Evolutionary conservation across 2,888 invertebrate species (phyloP).

Genomic region (Rhaphigaster nebulosa): DNA sequence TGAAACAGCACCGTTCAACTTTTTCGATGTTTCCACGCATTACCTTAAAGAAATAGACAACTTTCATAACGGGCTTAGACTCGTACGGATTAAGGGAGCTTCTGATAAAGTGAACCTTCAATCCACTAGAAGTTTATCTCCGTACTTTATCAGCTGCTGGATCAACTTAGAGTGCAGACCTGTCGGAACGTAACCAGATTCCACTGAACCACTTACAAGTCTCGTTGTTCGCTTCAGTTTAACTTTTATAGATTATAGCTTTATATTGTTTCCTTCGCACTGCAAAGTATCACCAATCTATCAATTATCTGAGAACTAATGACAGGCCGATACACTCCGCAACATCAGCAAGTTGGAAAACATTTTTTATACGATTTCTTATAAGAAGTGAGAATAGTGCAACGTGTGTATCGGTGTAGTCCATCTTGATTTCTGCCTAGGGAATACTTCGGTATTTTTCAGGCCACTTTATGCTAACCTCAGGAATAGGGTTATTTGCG

Average conservation of each 20-base stretch:
- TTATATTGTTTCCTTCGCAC: neutral
- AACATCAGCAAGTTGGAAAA: neutral
- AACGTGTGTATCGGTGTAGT: neutral
- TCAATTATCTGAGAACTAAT: neutral
- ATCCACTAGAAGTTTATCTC: constrained; percentile 1
- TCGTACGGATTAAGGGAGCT: neutral
- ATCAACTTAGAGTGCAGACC: neutral
- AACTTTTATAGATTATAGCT: neutral
- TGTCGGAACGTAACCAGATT: neutral
- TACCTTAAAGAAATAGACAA: neutral
- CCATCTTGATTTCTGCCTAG: neutral
- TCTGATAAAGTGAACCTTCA: constrained; percentile 17
- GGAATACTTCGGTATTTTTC: neutral
- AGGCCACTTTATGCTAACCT: too few species aligned
- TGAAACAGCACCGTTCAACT: neutral
- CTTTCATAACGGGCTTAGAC: neutral
- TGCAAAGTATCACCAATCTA: neutral
- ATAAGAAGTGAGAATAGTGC: neutral
- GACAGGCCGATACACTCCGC: neutral
- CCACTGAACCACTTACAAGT: neutral
- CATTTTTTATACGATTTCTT: neutral
- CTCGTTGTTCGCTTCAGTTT: neutral
- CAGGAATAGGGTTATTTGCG: too few species aligned
- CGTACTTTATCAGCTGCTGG: neutral
- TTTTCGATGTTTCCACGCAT: neutral